A percentile compares a stretch with the other conserved stretches of the same genome.
Conservation (phyloP, 2,888 invertebrate species). For the Chydorus sphaericus region DNA sequence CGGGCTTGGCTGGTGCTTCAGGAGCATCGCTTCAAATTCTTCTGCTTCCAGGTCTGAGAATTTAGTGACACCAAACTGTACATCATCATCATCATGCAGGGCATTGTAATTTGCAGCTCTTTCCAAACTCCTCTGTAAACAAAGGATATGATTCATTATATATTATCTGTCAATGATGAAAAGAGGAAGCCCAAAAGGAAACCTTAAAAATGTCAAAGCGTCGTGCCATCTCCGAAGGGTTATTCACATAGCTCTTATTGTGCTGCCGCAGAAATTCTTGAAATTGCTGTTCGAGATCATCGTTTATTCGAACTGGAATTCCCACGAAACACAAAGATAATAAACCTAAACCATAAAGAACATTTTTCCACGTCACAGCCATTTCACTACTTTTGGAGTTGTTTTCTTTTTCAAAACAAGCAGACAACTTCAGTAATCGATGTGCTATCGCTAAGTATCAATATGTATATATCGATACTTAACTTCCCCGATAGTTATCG, state of each 20-base stretch:
- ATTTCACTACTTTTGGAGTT: background rate
- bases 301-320: conserved; percentile 31
- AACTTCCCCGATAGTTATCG: too few relatives aligned
- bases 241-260: conserved; percentile 39
- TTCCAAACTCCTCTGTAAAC: conserved; percentile 5
- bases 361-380: background rate
- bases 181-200: conserved; percentile 22
- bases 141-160: conserved; percentile 9
- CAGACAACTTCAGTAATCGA: too few relatives aligned
- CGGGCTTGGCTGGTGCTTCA: conserved; percentile 16
- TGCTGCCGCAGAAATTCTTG: conserved; percentile 37
- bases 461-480: too few relatives aligned
- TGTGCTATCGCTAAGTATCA: too few relatives aligned
- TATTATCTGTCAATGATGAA: background rate
- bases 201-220: conserved; percentile 41
- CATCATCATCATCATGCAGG: conserved; percentile 24
- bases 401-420: background rate
- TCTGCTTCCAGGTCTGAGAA: conserved; percentile 45
- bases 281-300: conserved; percentile 31
- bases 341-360: background rate
- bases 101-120: conserved; percentile 14
- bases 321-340: conserved; percentile 23
- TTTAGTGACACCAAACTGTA: conserved; percentile 42
- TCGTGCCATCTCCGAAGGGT: conserved; percentile 34
- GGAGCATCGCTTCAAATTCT: conserved; percentile 36